Base-by-base conservation (phyloP, 2,888 invertebrate genomes). In the Stictocephala bisonia region DNA sequence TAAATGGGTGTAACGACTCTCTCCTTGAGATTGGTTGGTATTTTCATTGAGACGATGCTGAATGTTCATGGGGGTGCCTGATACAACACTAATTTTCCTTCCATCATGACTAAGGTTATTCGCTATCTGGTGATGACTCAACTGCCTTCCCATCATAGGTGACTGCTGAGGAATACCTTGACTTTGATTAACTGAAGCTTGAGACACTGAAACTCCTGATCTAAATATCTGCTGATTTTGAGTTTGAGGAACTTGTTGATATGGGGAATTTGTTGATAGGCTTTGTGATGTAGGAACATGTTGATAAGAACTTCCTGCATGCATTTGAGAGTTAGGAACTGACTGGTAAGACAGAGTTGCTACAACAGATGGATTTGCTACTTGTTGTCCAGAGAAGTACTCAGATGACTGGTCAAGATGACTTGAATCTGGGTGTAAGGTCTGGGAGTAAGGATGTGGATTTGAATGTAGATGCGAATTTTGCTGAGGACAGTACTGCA, bases 221-320 rank as follows among this genome's bases (percentile, higher is more conserved):
- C 44, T 64, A 13, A 4, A 7, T 6, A n/a, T n/a, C 13, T 35
- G 41, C 41, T 64, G 40, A 40, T 35, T 71, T 41, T 83, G 84
- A 79, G 84, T 81, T 81, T 81, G 83, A 76, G 82, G 84, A 76
- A 82, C 82, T 80, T 83, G 84, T 78, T 85, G 85, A 78, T 85
- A 86, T 81, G 86, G 86, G 85, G 85, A 85, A 85, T 86, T 83
- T 11, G 83, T 83, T n/a, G n/a, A n/a, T n/a, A n/a, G 40, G 35
- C 44, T 71, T 41, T 83, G 84, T 79, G 84, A 81, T 81, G 81
- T 83, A 76, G 82, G 84, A 76, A 82, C 82, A 80, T 83, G 84
- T 78, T 85, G 85, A 78, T 85, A 86, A 81, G 86, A 86, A 86
- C 85, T 83, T 75, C 82, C 83, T n/a, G 81, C 80, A 1, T 83